Evolutionary conservation across 64 coral and sea anemone genomes (phyloP).

Genomic region (Pocillopora damicornis): DNA sequence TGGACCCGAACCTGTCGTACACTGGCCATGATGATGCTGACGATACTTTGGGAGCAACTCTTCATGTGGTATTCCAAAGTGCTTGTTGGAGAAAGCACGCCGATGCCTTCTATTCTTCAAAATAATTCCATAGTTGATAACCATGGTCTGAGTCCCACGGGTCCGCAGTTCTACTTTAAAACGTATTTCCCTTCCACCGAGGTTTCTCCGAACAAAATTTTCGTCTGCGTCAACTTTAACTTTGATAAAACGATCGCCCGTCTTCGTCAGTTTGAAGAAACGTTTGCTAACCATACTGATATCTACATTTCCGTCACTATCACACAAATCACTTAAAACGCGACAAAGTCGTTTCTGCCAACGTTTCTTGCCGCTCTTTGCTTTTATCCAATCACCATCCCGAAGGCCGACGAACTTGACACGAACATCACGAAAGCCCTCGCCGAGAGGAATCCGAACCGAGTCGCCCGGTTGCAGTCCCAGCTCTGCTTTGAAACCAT

Average conservation of each 20-base stretch:
- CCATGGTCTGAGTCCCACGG: constrained; percentile 17
- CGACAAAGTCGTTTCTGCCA: constrained; percentile 82
- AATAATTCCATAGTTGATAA: constrained; percentile 78
- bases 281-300: constrained; percentile 44
- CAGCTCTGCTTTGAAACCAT: constrained; percentile 62
- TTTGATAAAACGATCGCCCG: constrained; percentile 71
- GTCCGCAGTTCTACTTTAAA: constrained; percentile 75
- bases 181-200: constrained; percentile 80
- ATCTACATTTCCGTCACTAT: constrained; percentile 32
- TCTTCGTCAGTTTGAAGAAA: constrained; percentile 62
- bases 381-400: constrained; percentile 24
- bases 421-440: constrained; percentile 36
- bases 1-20: constrained; percentile 72
- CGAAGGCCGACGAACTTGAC: constrained; percentile 74
- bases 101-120: constrained; percentile 44
- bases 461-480: constrained; percentile 66
- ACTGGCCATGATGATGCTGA: constrained; percentile 61
- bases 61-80: constrained; percentile 43
- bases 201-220: constrained; percentile 64
- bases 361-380: constrained; percentile 50
- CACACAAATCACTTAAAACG: constrained; percentile 57
- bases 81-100: constrained; percentile 27
- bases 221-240: constrained; percentile 58
- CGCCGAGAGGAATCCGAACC: constrained; percentile 66
- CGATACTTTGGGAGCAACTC: constrained; percentile 65